Conservation (phyloP, 2,113 vertebrate species). For the Callipepla squamata region DNA sequence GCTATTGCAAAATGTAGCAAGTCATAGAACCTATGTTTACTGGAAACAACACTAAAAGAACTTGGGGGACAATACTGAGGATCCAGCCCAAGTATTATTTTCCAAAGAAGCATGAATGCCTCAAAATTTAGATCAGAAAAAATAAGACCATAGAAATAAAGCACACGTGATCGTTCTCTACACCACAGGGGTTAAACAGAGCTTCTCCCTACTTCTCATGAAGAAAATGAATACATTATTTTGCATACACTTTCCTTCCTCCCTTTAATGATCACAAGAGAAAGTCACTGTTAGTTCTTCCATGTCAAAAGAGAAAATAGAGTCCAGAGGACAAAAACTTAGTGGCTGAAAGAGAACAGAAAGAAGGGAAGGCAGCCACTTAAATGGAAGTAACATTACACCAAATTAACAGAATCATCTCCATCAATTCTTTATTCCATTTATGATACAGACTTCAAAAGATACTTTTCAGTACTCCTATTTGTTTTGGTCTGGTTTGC, state of each 20-base stretch:
- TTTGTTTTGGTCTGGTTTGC: not conserved
- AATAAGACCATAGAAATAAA: not conserved
- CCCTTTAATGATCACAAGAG: not conserved
- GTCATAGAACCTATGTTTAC: not conserved
- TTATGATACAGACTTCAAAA: not conserved
- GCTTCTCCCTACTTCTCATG: not conserved
- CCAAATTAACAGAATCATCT: not conserved
- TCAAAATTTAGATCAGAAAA: not conserved
- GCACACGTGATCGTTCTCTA: not conserved
- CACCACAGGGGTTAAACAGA: fast-evolving
- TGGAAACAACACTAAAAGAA: not conserved
- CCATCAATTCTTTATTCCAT: not conserved
- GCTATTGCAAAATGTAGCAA: not conserved
- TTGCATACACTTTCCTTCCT: not conserved
- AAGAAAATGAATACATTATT: not conserved
- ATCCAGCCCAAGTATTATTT: not conserved
- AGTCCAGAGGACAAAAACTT: not conserved
- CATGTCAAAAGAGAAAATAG: not conserved
- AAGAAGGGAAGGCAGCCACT: not conserved
- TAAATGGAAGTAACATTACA: not conserved
- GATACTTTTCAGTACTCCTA: not conserved
- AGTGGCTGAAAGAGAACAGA: not conserved
- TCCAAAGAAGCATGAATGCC: not conserved
- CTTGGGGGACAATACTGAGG: not conserved
- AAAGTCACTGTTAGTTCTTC: not conserved